Evolutionary conservation across 2,113 vertebrate genomes (phyloP).

Genomic region (Amazona guildingii): DNA sequence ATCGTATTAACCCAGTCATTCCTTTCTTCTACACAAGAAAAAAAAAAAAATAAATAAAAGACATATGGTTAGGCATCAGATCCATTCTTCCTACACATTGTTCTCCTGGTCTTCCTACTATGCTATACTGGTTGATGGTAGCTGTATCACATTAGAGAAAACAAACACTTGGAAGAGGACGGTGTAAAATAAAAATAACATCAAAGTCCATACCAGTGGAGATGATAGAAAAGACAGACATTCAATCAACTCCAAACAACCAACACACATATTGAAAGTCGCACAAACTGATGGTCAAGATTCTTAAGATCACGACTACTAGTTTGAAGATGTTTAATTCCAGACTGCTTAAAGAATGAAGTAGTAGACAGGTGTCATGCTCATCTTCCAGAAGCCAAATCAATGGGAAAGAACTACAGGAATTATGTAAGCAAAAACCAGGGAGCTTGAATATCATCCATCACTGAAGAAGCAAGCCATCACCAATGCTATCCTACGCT

Average conservation of each 20-base stretch:
- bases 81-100: not conserved
- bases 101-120: not conserved
- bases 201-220: rapidly evolving
- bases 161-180: not conserved
- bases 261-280: not conserved
- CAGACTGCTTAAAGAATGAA: not conserved
- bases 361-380: not conserved
- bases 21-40: slow-evolving; percentile 82
- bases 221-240: not conserved
- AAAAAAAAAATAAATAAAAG: not conserved
- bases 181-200: not conserved
- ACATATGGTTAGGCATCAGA: not conserved
- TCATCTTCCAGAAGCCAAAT: not conserved
- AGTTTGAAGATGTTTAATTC: not conserved
- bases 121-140: not conserved
- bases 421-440: not conserved
- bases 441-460: not conserved
- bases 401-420: not conserved
- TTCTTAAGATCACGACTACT: not conserved
- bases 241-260: not conserved
- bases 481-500: not conserved
- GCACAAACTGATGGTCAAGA: not conserved
- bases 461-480: not conserved
- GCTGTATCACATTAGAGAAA: not conserved
- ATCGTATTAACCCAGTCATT: slow-evolving; percentile 90